These are phyloP conservation scores for Nothura maculosa DNA, from an alignment of 2,797 vertebrate genomes.

Conservation along the genomic window DNA sequence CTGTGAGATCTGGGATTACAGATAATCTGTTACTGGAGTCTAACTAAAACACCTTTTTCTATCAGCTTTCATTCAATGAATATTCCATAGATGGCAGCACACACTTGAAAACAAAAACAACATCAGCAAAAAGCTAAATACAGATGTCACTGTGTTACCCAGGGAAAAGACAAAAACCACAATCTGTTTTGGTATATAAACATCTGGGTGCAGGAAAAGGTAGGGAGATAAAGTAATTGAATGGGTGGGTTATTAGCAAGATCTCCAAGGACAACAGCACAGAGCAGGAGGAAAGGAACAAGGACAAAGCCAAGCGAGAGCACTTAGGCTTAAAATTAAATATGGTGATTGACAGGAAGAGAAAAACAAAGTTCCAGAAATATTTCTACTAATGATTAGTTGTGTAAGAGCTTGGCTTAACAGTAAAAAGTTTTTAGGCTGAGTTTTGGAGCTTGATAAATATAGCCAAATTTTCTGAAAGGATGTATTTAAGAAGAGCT, in stretches of 20 bases:
- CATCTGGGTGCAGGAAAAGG: conserved; percentile 11
- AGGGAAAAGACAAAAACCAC: conserved; percentile 22
- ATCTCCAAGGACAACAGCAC: background rate
- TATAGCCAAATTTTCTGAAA: background rate
- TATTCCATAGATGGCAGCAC: conserved; percentile 57
- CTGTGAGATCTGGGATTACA: background rate
- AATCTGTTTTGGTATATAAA: conserved; percentile 6
- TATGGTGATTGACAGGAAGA: background rate
- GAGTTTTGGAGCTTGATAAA: conserved; percentile 23
- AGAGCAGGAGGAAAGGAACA: background rate
- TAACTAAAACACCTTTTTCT: background rate
- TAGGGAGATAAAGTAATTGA: background rate
- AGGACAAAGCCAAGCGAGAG: background rate
- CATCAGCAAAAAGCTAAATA: background rate
- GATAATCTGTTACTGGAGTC: background rate
- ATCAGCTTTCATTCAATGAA: background rate
- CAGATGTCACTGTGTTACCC: conserved; percentile 3
- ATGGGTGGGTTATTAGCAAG: background rate
- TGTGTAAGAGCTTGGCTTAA: background rate
- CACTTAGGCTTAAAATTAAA: background rate
- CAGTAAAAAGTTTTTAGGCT: background rate
- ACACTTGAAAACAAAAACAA: conserved; percentile 3
- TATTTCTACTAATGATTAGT: background rate
- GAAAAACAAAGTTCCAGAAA: conserved; percentile 33
- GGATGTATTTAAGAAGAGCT: background rate